Percentiles rank a stretch among this genome's conserved stretches.
These are phyloP conservation scores for Danio albolineatus DNA, from an alignment of 2,797 vertebrate genomes.

Conservation along the genomic window DNA sequence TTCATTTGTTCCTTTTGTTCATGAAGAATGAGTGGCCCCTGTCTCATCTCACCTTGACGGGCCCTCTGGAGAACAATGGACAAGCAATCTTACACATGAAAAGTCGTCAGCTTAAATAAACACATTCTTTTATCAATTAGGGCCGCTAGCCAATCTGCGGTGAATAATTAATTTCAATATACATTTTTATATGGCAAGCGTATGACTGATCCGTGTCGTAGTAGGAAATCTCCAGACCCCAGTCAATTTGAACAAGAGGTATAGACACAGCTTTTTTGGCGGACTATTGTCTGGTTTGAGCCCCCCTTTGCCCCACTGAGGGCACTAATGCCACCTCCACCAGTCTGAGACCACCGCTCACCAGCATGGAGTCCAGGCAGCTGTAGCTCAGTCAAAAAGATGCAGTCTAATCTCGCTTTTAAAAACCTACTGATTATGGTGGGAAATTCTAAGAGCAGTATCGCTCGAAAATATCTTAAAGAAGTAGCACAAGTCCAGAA, in stretches of 20 bases:
- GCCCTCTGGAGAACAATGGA: constrained; percentile 33
- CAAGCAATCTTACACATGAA: constrained; percentile 13
- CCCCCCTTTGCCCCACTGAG: constrained; percentile 63
- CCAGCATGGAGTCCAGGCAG: constrained; percentile 60
- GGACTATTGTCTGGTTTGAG: constrained; percentile 66
- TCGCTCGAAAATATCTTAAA: neutral
- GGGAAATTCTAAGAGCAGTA: neutral
- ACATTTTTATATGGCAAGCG: constrained; percentile 40
- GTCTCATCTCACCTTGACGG: constrained; percentile 64
- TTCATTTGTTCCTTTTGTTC: constrained; percentile 78
- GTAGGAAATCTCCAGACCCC: constrained; percentile 45
- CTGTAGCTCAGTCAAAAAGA: constrained; percentile 53
- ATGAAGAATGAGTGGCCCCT: constrained; percentile 66
- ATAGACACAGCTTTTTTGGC: constrained; percentile 59
- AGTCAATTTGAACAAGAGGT: constrained; percentile 58
- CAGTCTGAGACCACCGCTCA: constrained; percentile 58
- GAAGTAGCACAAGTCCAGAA: no score
- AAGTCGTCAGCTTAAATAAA: constrained; percentile 45
- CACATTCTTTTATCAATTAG: constrained; percentile 49
- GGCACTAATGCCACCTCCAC: constrained; percentile 64
- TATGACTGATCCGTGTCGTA: constrained; percentile 34
- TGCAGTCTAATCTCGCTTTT: constrained; percentile 19
- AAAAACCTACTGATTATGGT: constrained; percentile 1
- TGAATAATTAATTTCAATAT: constrained; percentile 48
- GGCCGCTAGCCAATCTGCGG: constrained; percentile 4